Conservation (phyloP, 1,140 invertebrate genomes). For the Camponotus floridanus region DNA sequence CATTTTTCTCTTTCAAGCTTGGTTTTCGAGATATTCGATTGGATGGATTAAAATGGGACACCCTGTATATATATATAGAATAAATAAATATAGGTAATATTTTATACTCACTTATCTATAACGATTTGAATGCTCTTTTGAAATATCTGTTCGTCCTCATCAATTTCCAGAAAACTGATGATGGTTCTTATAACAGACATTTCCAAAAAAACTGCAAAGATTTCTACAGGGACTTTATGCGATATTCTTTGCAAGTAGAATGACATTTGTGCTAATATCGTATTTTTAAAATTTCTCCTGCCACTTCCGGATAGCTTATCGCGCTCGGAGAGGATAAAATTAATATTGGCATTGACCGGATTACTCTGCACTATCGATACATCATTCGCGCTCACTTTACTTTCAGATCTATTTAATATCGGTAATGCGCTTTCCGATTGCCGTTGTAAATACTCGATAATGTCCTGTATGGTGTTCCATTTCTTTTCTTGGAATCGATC, state of each 20-base stretch:
- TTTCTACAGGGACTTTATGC: conserved; percentile 87
- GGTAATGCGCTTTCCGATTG: conserved; percentile 78
- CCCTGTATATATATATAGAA: conserved; percentile 37
- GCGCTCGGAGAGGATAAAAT: conserved; percentile 84
- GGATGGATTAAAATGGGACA: too few species aligned
- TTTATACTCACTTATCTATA: conserved; percentile 87
- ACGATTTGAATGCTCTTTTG: conserved; percentile 87
- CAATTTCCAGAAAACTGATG: conserved; percentile 87
- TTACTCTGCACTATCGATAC: conserved; percentile 72
- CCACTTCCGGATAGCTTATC: conserved; percentile 87
- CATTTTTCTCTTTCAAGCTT: too few species aligned
- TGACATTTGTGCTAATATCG: conserved; percentile 86
- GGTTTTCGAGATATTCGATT: too few species aligned
- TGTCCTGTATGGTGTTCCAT: conserved; percentile 86
- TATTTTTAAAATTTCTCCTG: conserved; percentile 86
- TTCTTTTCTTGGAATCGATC: conserved; percentile 89
- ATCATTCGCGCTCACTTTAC: conserved; percentile 79
- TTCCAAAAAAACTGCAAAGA: conserved; percentile 88
- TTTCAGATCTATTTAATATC: conserved; percentile 81
- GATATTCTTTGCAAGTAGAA: conserved; percentile 86
- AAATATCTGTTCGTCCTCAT: conserved; percentile 87
- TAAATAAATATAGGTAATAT: background rate
- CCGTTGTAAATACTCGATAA: conserved; percentile 88
- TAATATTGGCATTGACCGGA: conserved; percentile 82
- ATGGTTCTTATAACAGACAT: conserved; percentile 87